Percentiles rank a stretch among this genome's conserved stretches.
phyloP scores from a whole-genome alignment of 1,140 invertebrate species.

The Cotesia typhae region DNA sequence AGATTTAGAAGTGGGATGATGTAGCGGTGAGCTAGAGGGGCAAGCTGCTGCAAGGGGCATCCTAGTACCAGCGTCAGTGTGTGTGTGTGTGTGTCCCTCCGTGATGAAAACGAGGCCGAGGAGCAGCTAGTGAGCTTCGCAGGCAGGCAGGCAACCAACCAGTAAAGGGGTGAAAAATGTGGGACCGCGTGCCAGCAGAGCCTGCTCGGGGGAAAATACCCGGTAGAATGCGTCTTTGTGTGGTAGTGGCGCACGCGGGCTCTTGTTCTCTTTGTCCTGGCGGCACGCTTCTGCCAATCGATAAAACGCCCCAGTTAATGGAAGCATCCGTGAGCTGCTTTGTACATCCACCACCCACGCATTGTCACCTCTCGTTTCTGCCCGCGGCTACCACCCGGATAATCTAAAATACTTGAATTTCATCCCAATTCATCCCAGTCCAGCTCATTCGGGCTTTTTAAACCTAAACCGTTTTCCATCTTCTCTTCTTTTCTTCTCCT shows the following conservation, averaged over 20 bases:
- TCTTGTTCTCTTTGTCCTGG: slow-evolving; percentile 51
- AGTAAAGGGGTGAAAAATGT: slow-evolving; percentile 35
- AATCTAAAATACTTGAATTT: not conserved
- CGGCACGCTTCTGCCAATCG: slow-evolving; percentile 51
- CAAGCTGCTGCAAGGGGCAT: not conserved
- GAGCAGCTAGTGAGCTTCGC: slow-evolving; percentile 21
- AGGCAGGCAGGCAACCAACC: not conserved
- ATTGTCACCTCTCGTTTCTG: slow-evolving; percentile 32
- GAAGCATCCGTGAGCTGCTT: slow-evolving; percentile 24
- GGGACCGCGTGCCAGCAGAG: slow-evolving; percentile 39
- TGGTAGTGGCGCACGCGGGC: slow-evolving; percentile 51
- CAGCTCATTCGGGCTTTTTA: too few relatives aligned
- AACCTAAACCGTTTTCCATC: too few relatives aligned
- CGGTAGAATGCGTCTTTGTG: slow-evolving; percentile 46
- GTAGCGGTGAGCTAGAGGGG: not conserved
- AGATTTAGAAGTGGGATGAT: slow-evolving; percentile 21
- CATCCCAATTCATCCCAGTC: too few relatives aligned
- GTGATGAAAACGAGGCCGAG: slow-evolving; percentile 25
- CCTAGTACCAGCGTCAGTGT: too few relatives aligned
- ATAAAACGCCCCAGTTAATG: slow-evolving; percentile 49
- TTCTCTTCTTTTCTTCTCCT: too few relatives aligned
- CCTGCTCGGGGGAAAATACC: slow-evolving; percentile 37
- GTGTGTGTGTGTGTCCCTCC: slow-evolving; percentile 26
- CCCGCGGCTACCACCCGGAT: not conserved
- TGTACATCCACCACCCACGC: slow-evolving; percentile 31